Percentiles rank a stretch among this genome's conserved stretches.
Evolutionary conservation across 2,113 vertebrate species (phyloP).

Genomic region (Anhinga anhinga): DNA sequence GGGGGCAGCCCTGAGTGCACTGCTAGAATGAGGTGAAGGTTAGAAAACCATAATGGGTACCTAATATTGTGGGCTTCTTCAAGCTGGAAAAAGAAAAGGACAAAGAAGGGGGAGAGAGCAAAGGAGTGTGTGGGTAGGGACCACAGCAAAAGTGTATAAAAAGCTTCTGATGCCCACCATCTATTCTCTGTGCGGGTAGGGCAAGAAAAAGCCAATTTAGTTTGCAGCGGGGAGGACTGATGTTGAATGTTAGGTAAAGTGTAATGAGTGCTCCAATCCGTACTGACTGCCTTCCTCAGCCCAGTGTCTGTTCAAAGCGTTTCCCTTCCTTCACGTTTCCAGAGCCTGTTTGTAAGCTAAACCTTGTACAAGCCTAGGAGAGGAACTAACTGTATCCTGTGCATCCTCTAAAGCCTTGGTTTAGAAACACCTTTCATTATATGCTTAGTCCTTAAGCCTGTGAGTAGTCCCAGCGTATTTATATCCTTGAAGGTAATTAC

Average conservation of each 20-base stretch:
- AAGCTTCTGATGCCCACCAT: neutral
- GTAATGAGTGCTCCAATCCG: neutral
- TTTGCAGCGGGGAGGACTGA: neutral
- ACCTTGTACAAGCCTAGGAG: neutral
- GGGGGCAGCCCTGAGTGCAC: neutral
- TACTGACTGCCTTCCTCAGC: neutral
- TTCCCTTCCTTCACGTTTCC: fast-evolving
- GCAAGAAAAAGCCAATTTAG: neutral
- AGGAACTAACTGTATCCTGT: neutral
- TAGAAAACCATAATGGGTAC: neutral
- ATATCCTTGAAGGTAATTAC: neutral
- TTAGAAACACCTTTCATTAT: neutral
- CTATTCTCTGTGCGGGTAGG: neutral
- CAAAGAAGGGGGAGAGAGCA: neutral
- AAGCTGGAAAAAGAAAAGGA: neutral
- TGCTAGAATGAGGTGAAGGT: neutral
- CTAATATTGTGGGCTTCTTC: neutral
- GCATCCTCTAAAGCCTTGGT: neutral
- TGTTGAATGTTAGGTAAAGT: too few species aligned
- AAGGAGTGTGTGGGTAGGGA: neutral
- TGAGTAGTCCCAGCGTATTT: neutral
- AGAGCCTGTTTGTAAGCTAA: neutral
- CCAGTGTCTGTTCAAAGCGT: neutral
- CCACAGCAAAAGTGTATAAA: neutral
- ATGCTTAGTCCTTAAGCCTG: neutral